phyloP scores from a whole-genome alignment of 2,113 vertebrate species.

The Chaenogobius annularis region DNA sequence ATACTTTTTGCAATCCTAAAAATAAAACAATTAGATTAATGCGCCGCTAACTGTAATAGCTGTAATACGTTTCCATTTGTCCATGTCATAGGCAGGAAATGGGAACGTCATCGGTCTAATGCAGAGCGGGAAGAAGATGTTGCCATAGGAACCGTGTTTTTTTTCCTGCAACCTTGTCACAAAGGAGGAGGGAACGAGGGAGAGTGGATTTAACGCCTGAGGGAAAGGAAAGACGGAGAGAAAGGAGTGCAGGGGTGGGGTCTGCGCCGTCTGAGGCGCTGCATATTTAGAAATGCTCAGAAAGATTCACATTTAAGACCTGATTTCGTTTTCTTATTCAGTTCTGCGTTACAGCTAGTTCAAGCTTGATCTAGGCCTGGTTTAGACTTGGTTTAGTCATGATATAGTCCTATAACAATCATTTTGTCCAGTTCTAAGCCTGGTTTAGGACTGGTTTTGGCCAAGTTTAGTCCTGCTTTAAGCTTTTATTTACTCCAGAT shows the following conservation, averaged over 20 bases:
- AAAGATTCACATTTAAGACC: too few relatives aligned
- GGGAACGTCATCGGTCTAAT: conserved; percentile 57
- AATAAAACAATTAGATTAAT: conserved; percentile 2
- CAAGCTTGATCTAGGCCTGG: too few relatives aligned
- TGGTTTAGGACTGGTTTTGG: too few relatives aligned
- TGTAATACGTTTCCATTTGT: conserved; percentile 25
- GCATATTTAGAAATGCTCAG: neutral
- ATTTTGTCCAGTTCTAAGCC: too few relatives aligned
- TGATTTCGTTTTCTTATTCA: neutral
- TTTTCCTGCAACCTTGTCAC: conserved; percentile 58
- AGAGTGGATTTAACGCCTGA: conserved; percentile 50
- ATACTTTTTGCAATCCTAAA: neutral
- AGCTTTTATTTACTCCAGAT: too few relatives aligned
- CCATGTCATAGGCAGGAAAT: conserved; percentile 62
- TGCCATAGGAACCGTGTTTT: conserved; percentile 52
- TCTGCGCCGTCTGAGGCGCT: conserved; percentile 4
- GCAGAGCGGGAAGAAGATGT: conserved; percentile 55
- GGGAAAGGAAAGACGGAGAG: conserved; percentile 33
- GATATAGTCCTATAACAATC: too few relatives aligned
- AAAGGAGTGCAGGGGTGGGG: conserved; percentile 6
- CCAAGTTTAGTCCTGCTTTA: too few relatives aligned
- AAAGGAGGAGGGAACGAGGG: conserved; percentile 41
- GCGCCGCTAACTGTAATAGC: conserved; percentile 11
- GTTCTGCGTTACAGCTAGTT: neutral
- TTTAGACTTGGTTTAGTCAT: too few relatives aligned